Evolutionary conservation across 2,888 invertebrate species (phyloP).

Genomic region (Dione juno): DNA sequence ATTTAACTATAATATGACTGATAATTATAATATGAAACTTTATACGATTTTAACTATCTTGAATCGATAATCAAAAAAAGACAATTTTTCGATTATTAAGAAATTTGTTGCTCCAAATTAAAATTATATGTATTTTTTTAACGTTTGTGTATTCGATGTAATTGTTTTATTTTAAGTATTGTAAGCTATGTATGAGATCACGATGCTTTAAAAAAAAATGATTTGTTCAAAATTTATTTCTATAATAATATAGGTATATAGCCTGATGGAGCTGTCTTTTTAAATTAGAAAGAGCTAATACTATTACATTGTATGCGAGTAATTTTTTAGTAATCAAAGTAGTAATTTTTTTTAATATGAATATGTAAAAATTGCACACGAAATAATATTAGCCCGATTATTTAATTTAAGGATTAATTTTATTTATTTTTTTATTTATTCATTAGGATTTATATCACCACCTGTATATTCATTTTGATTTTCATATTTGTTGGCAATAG

Average conservation of each 20-base stretch:
- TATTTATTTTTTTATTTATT: slow-evolving; percentile 34
- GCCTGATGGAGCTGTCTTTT: slow-evolving; percentile 65
- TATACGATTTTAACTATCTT: neutral
- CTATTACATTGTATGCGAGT: slow-evolving; percentile 20
- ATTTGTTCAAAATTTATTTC: too few relatives aligned
- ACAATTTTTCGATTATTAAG: neutral
- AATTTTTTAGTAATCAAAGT: neutral
- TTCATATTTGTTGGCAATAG: neutral
- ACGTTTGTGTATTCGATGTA: neutral
- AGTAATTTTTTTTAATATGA: neutral
- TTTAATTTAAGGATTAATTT: slow-evolving; percentile 27
- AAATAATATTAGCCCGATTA: slow-evolving; percentile 45
- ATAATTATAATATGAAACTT: too few relatives aligned
- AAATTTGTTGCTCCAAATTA: neutral
- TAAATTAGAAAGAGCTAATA: slow-evolving; percentile 43
- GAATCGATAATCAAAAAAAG: neutral
- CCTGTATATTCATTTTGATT: slow-evolving; percentile 47
- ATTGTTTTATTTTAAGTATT: neutral
- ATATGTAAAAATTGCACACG: neutral
- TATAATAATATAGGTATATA: too few relatives aligned
- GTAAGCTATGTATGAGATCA: neutral
- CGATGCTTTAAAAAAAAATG: too few relatives aligned
- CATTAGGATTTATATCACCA: slow-evolving; percentile 67
- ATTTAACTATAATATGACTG: too few relatives aligned
- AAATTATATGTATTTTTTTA: neutral